phyloP scores from a whole-genome alignment of 2,888 invertebrate genomes.

The Calameuta idolon region DNA sequence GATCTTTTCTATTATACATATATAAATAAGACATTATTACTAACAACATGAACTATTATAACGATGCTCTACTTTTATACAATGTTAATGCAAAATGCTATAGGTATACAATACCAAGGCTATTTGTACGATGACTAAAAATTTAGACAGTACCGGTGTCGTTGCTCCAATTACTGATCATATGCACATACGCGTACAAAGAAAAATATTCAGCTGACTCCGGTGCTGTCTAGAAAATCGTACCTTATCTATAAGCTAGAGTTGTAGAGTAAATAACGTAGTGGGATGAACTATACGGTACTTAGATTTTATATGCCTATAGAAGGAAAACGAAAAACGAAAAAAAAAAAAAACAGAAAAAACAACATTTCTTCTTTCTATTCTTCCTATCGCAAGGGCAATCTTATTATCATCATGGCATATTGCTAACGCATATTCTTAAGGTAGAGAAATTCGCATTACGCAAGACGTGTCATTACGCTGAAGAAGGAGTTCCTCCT shows the following conservation, averaged over 20 bases:
- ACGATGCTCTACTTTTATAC: background rate
- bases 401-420: background rate
- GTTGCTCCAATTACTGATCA: background rate
- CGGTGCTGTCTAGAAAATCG: background rate
- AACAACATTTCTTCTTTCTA: slow-evolving; percentile 13
- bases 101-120: background rate
- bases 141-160: background rate
- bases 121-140: background rate
- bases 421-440: background rate
- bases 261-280: background rate
- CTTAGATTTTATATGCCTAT: background rate
- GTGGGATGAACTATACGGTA: background rate
- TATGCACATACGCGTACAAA: background rate
- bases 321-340: slow-evolving; percentile 1
- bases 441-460: background rate
- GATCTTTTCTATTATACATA: background rate
- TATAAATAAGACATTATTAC: background rate
- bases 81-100: background rate
- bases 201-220: background rate
- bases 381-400: slow-evolving; percentile 11
- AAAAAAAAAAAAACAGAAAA: background rate
- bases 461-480: background rate
- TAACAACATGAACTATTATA: background rate
- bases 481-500: background rate
- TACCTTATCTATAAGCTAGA: background rate